Base-by-base conservation (phyloP, 1,140 invertebrate species). In the Heliconius hewitsoni region DNA sequence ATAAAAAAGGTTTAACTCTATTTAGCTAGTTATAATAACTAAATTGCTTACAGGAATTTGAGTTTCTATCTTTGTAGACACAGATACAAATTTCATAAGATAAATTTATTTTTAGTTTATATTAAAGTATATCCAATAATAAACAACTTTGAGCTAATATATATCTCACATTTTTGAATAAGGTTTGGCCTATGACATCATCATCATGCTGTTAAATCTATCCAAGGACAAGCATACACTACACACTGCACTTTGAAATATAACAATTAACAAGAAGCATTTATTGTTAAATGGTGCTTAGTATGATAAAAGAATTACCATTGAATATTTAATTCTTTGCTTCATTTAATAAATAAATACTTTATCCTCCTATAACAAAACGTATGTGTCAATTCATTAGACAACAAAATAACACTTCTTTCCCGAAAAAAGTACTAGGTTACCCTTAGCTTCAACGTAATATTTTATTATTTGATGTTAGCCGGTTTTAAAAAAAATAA, bases 181-280 rank as follows among this genome's bases (percentile, higher is more conserved):
- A n/a, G 72, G 76, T 74, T 80, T 80, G 73, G 73, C 73, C 71
- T 78, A 91, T 92, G 91, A 92, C 86, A 89, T 92, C 91, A 92
- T 87, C 77, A 74, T 81, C 83, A 81, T 85, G 73, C 74, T 81
- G 75, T 81, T 82, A 82, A 81, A 76, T 81, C 74, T 78, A 50
- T 77, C 74, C 87, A 90, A 90, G 89, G 86, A 79, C 84, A 87
- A 78, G 82, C 72, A 76, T 66, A 83, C 77, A 81, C 70, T 82
- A 82, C 81, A 73, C 81, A 81, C 27, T 30, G 60, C 23, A 30
- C 23, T 66, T 30, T 66, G 9, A 30, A 23, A 66, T 66, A 66
- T 6, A 66, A 66, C 60, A 8, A 66, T 30, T 66, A 66, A 66
- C 27, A 30, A 66, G 23, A 13, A 66, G 60, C 23, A 27, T n/a